Conservation (phyloP, 2,888 invertebrate genomes). For the Sceliomorpha sp. region DNA sequence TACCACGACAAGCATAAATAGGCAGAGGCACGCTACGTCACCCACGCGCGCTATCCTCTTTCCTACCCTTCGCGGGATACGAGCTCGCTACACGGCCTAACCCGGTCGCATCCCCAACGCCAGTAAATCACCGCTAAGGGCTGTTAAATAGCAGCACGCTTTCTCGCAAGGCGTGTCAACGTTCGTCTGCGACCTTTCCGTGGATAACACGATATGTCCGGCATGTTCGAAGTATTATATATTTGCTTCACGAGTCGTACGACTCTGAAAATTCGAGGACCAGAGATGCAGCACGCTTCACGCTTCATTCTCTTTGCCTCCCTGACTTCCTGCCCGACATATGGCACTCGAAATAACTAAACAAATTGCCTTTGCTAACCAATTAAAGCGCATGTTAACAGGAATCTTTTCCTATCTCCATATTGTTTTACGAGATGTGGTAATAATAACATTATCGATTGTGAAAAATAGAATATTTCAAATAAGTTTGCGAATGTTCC, state of each 20-base stretch:
- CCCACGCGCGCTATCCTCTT: conserved; percentile 38
- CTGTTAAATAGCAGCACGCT: conserved; percentile 74
- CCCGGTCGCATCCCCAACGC: conserved; percentile 38
- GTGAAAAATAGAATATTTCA: conserved; percentile 1
- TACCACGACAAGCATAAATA: conserved; percentile 49
- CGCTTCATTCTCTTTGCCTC: not conserved
- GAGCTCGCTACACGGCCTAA: conserved; percentile 28
- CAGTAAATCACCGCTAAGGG: conserved; percentile 79
- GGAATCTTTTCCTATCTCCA: conserved; percentile 4
- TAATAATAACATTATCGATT: not conserved
- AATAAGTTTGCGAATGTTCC: not conserved
- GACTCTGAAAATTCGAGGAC: conserved; percentile 3
- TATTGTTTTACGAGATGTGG: not conserved
- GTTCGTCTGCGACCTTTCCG: conserved; percentile 37
- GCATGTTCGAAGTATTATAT: not conserved
- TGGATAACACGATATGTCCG: conserved; percentile 20
- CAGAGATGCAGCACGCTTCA: too few species aligned
- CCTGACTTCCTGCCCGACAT: conserved; percentile 37
- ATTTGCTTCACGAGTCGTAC: conserved; percentile 24
- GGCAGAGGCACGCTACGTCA: conserved; percentile 14
- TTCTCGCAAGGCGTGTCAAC: conserved; percentile 47
- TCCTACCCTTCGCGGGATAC: conserved; percentile 28
- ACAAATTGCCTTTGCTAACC: conserved; percentile 39
- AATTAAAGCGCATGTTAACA: conserved; percentile 53
- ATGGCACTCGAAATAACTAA: conserved; percentile 22